Conservation (phyloP, 1,140 invertebrate genomes). For the Drosophila nikananu region DNA sequence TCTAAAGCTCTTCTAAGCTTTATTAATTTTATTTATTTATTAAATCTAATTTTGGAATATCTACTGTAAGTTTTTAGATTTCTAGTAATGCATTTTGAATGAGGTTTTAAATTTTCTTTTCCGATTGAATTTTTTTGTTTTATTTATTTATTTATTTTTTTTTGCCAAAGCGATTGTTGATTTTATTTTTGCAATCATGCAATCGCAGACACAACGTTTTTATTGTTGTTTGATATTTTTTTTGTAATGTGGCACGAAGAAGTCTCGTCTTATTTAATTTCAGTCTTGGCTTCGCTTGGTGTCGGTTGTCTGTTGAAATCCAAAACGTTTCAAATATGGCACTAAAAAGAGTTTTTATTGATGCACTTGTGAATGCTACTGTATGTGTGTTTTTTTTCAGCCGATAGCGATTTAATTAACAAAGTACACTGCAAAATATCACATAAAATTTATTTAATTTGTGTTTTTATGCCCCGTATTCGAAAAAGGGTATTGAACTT, state of each 20-base stretch:
- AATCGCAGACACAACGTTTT: constrained; percentile 13
- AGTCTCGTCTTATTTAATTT: constrained; percentile 29
- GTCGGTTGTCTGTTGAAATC: constrained; percentile 38
- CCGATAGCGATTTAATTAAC: constrained; percentile 16
- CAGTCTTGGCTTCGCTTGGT: constrained; percentile 22
- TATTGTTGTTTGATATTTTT: background rate
- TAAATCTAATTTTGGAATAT: no score
- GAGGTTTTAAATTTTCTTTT: constrained; percentile 17
- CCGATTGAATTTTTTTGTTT: background rate
- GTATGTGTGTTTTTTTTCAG: constrained; percentile 1
- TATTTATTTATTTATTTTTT: background rate
- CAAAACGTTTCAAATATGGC: constrained; percentile 36
- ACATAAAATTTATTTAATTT: background rate
- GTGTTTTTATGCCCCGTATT: background rate
- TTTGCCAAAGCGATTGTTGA: constrained; percentile 2
- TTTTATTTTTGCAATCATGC: constrained; percentile 11
- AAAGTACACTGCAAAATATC: constrained; percentile 18
- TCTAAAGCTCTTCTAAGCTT: no score
- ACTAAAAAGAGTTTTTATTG: constrained; percentile 23
- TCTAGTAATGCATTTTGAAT: constrained; percentile 16
- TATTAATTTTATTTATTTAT: no score
- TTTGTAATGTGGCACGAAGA: constrained; percentile 8
- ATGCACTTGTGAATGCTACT: constrained; percentile 31
- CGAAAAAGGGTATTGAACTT: constrained; percentile 5
- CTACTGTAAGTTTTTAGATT: constrained; percentile 14